Conservation (phyloP, 2,113 vertebrate genomes). For the Rousettus leschenaultii region DNA sequence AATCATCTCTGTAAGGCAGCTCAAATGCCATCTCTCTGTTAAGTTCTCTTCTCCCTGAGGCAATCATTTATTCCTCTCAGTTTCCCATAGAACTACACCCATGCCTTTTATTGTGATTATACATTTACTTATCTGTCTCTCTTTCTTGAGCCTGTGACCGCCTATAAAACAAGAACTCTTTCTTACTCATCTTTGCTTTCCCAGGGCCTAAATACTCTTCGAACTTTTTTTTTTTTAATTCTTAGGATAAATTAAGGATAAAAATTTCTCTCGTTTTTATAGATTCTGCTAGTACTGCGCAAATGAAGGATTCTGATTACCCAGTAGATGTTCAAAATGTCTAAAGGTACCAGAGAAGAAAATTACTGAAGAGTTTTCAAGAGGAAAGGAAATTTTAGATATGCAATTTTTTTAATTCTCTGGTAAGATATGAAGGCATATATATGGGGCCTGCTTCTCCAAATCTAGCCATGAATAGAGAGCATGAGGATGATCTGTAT, state of each 20-base stretch:
- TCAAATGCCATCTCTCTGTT: neutral
- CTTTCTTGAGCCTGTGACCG: neutral
- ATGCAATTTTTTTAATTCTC: neutral
- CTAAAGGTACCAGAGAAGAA: neutral
- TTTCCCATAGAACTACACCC: neutral
- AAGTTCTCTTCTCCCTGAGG: neutral
- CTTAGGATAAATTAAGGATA: neutral
- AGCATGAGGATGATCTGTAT: neutral
- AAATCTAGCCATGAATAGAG: neutral
- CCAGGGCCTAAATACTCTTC: neutral
- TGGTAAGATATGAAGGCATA: neutral
- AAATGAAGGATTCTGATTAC: neutral
- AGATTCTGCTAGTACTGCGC: neutral
- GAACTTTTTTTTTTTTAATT: neutral
- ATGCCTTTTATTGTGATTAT: neutral
- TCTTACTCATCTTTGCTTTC: neutral
- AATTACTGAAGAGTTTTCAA: neutral
- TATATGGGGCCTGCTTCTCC: neutral
- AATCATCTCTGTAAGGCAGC: neutral
- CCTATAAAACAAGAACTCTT: neutral
- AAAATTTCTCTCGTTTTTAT: neutral
- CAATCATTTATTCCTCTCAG: neutral
- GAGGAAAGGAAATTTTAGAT: neutral
- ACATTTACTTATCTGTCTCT: neutral
- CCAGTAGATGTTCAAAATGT: neutral